Evolutionary conservation across 1,140 invertebrate genomes (phyloP).

Genomic region (Sweltsa coloradensis): DNA sequence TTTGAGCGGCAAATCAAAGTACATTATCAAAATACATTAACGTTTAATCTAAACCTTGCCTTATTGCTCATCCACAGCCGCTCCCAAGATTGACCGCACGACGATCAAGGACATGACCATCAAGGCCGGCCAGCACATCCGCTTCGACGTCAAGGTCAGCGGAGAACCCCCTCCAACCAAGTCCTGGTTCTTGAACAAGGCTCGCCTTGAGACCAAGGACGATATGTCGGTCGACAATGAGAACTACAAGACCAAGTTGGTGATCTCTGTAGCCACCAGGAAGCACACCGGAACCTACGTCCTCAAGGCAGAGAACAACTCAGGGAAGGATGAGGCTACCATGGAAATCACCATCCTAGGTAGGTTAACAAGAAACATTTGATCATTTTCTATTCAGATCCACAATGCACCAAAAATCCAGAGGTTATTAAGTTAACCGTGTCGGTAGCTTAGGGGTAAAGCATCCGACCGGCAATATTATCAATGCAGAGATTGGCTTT

Average conservation of each 20-base stretch:
- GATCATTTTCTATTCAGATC: too few species aligned
- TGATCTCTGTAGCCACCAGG: slow-evolving; percentile 57
- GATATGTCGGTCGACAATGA: slow-evolving; percentile 70
- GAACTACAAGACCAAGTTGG: slow-evolving; percentile 74
- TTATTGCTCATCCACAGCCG: slow-evolving; percentile 35
- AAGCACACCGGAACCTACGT: slow-evolving; percentile 74
- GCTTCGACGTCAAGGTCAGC: slow-evolving; percentile 76
- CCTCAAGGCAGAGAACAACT: slow-evolving; percentile 82
- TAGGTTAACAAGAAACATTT: too few species aligned
- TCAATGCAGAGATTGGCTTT: too few species aligned
- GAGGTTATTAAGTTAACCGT: too few species aligned
- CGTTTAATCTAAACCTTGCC: background rate
- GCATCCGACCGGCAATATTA: too few species aligned
- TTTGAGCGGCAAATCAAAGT: background rate
- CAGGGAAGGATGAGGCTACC: slow-evolving; percentile 82
- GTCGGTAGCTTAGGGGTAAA: too few species aligned
- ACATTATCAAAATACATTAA: slow-evolving; percentile 6
- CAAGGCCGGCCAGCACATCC: slow-evolving; percentile 73
- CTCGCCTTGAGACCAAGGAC: slow-evolving; percentile 47
- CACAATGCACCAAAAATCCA: too few species aligned
- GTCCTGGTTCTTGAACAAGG: slow-evolving; percentile 74
- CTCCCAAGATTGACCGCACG: slow-evolving; percentile 83
- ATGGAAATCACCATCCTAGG: slow-evolving; percentile 73
- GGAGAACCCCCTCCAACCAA: slow-evolving; percentile 82
- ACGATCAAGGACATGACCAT: slow-evolving; percentile 77